Evolutionary conservation across 2,113 vertebrate species (phyloP), one percentile per base, ranked within the genome.

Genomic region (Xiphophorus couchianus): DNA sequence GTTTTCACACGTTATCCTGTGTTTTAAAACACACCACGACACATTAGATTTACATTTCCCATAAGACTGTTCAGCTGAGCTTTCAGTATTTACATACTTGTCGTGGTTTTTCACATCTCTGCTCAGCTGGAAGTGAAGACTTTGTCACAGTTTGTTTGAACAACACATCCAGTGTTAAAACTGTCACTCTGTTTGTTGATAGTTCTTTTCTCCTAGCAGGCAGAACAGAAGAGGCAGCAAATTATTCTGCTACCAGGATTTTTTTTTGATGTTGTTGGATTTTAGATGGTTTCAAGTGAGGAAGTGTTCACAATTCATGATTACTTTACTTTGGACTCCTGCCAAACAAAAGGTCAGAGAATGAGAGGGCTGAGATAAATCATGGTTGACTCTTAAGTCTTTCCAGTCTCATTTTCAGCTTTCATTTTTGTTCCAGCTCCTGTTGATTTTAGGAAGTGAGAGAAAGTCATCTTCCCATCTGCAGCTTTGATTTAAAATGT

Each of bases 41-140:
- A 33, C 3, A 15, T 30, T 30, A 58, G 35, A 73, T 77, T 86
- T 88, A 62, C 80, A 86, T 84, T 81, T 83, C 42, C 76, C 69
- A 48, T 29, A 61, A 35, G 2, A 0, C n/a, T 54, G 19, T 19
- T 66, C 0, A 0, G 71, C 69, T 11, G 22, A 71, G 25, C 3
- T 39, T 66, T 76, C 12, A 58, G 17, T 74, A 72, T 90, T 85
- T 80, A 76, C 71, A 84, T 83, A 48, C 31, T 42, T 27, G 27
- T 85, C 54, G 81, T 35, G 35, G 51, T 69, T 83, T 69, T 73
- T 44, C 33, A 60, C 33, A 25, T 69, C 3, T 25, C 63, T n/a
- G 0, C 73, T 77, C 14, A 0, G 54, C 58, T 17, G 39, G 63
- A 84, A 84, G 65, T 70, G 42, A 68, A 37, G 8, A 28, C 30